Conservation (phyloP, 2,888 invertebrate species). For the Iphiclides podalirius region DNA sequence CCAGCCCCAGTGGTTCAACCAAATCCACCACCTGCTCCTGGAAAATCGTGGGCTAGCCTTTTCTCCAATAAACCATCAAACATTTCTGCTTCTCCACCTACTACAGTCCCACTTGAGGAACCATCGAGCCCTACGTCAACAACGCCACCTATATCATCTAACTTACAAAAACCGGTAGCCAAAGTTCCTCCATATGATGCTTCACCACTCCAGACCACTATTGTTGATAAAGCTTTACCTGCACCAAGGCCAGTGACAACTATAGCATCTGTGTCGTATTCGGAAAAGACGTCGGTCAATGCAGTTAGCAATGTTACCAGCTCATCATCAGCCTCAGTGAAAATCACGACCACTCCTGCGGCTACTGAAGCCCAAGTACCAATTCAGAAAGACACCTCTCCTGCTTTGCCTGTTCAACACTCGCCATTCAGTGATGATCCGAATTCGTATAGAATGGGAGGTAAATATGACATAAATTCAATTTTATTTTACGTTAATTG, state of each 20-base stretch:
- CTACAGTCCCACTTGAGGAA: slow-evolving; percentile 47
- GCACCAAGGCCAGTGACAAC: slow-evolving; percentile 34
- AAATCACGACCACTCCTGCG: slow-evolving; percentile 34
- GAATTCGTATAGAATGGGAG: slow-evolving; percentile 85
- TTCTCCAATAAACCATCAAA: slow-evolving; percentile 69
- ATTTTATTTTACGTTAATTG: too few relatives aligned
- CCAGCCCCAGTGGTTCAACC: slow-evolving; percentile 53
- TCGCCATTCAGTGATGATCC: slow-evolving; percentile 83
- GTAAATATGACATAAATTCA: slow-evolving; percentile 60
- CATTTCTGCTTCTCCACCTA: slow-evolving; percentile 34
- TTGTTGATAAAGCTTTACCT: slow-evolving; percentile 48
- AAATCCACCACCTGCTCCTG: slow-evolving; percentile 64
- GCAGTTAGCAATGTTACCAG: slow-evolving; percentile 45
- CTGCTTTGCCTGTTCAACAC: slow-evolving; percentile 59
- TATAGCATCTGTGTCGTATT: slow-evolving; percentile 46
- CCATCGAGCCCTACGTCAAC: slow-evolving; percentile 52
- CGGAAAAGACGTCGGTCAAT: slow-evolving; percentile 63
- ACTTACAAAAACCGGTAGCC: slow-evolving; percentile 78
- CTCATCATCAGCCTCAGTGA: slow-evolving; percentile 36
- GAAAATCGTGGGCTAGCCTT: slow-evolving; percentile 85
- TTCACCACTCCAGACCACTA: slow-evolving; percentile 56
- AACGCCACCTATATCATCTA: slow-evolving; percentile 45
- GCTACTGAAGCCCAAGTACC: slow-evolving; percentile 41
- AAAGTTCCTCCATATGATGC: slow-evolving; percentile 82
- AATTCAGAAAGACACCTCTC: slow-evolving; percentile 48